phyloP scores from a whole-genome alignment of 2,888 invertebrate species.

The Tipula confusa region DNA sequence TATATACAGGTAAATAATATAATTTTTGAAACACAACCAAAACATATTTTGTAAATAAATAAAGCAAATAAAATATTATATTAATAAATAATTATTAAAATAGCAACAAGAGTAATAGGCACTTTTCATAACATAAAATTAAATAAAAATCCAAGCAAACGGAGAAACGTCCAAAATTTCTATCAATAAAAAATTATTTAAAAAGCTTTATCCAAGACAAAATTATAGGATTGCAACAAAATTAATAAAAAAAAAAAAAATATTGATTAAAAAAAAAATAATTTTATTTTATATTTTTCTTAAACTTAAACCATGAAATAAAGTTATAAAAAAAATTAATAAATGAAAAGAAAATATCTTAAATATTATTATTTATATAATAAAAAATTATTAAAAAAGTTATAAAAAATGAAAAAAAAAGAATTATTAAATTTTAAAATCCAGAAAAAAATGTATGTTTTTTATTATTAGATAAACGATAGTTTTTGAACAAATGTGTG shows the following conservation, averaged over 20 bases:
- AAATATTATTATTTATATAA: slow-evolving; percentile 15
- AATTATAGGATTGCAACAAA: slow-evolving; percentile 20
- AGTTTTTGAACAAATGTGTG: too few relatives aligned
- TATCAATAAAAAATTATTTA: slow-evolving; percentile 6
- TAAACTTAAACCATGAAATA: not conserved
- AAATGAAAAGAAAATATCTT: slow-evolving; percentile 20
- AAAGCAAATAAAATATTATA: not conserved
- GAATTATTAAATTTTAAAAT: slow-evolving; percentile 13
- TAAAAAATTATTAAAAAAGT: not conserved
- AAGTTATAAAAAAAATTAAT: not conserved
- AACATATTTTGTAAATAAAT: slow-evolving; percentile 17
- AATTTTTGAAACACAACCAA: not conserved
- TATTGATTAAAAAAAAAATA: not conserved
- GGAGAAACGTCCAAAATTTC: slow-evolving; percentile 27
- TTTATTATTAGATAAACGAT: too few relatives aligned
- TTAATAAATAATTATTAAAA: not conserved
- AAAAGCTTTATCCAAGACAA: not conserved
- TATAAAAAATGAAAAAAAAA: slow-evolving; percentile 21
- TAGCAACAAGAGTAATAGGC: not conserved
- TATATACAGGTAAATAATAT: not conserved
- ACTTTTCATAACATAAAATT: slow-evolving; percentile 5
- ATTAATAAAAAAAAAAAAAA: not conserved
- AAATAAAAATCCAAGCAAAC: slow-evolving; percentile 9
- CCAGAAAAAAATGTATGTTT: not conserved
- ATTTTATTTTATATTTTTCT: not conserved